phyloP scores from a whole-genome alignment of 92 coral and sea anemone species.

The Plumapathes pennacea region DNA sequence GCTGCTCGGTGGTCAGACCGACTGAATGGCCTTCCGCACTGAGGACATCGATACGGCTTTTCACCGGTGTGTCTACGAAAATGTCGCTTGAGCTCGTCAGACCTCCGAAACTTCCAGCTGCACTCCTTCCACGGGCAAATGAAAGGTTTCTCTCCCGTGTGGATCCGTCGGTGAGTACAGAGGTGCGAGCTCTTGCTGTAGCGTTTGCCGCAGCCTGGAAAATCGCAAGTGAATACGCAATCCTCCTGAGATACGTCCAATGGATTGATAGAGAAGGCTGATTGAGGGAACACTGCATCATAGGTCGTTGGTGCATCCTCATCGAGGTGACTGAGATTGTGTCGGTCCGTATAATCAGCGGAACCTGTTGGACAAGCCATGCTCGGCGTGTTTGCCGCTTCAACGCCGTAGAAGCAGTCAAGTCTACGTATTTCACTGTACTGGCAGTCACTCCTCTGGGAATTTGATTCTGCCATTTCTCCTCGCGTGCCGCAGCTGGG shows the following conservation, averaged over 20 bases:
- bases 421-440: too few relatives aligned
- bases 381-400: too few relatives aligned
- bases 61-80: slow-evolving; percentile 90
- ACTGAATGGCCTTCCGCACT: slow-evolving; percentile 87
- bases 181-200: slow-evolving; percentile 76
- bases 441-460: too few relatives aligned
- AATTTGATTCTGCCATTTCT: too few relatives aligned
- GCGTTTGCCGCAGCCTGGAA: slow-evolving; percentile 74
- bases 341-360: too few relatives aligned
- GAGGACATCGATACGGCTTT: slow-evolving; percentile 81
- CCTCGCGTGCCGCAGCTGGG: too few relatives aligned
- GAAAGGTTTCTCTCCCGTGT: slow-evolving; percentile 83
- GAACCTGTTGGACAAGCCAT: too few relatives aligned
- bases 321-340: too few relatives aligned
- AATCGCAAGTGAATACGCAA: slow-evolving; percentile 65
- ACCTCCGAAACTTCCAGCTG: slow-evolving; percentile 79
- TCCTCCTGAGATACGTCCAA: slow-evolving; percentile 15
- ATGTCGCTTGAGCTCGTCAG: slow-evolving; percentile 84
- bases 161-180: slow-evolving; percentile 70
- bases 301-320: too few relatives aligned
- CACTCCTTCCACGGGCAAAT: slow-evolving; percentile 84
- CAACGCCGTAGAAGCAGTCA: too few relatives aligned
- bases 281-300: too few relatives aligned
- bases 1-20: slow-evolving; percentile 87
- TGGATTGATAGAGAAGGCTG: too few relatives aligned